Percentiles rank a stretch among this genome's conserved stretches.
Evolutionary conservation across 2,113 vertebrate species (phyloP).

Genomic region (Limnothrissa miodon): DNA sequence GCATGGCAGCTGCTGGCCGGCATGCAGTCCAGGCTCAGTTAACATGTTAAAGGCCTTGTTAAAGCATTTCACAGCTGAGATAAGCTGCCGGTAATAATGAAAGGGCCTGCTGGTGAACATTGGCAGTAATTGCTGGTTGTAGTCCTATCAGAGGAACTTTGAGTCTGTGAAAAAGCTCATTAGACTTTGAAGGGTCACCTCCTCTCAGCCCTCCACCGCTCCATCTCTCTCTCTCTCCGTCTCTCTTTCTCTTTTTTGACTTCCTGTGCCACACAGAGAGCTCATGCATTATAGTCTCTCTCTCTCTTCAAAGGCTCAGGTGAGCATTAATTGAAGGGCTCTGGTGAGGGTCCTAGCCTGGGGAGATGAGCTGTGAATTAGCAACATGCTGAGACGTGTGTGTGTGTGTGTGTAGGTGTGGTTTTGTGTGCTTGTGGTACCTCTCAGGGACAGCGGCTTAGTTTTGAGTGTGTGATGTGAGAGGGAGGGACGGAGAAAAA

Average conservation of each 20-base stretch:
- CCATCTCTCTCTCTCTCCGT: not conserved
- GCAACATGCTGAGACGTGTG: not conserved
- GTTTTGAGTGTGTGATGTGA: no score
- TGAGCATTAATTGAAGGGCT: slow-evolving; percentile 15
- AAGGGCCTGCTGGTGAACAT: slow-evolving; percentile 12
- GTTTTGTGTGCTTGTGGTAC: not conserved
- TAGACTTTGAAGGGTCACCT: not conserved
- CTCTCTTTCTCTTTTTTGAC: not conserved
- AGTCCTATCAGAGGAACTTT: slow-evolving; percentile 2
- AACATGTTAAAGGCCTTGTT: slow-evolving; percentile 20
- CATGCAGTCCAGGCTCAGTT: not conserved
- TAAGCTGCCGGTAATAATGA: slow-evolving; percentile 39
- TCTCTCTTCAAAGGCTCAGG: not conserved
- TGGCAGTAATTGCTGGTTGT: slow-evolving; percentile 37
- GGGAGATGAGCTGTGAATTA: not conserved
- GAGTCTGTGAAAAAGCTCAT: not conserved
- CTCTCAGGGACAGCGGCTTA: no score
- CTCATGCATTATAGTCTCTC: not conserved
- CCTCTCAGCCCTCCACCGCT: not conserved
- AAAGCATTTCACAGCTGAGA: slow-evolving; percentile 36
- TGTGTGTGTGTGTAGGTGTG: not conserved
- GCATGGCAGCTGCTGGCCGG: not conserved
- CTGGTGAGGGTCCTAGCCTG: not conserved
- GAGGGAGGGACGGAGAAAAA: no score
- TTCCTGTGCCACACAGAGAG: not conserved